Evolutionary conservation across 2,888 invertebrate species (phyloP), one percentile per base, ranked within the genome.

Genomic region (Caenorhabditis auriculariae): DNA sequence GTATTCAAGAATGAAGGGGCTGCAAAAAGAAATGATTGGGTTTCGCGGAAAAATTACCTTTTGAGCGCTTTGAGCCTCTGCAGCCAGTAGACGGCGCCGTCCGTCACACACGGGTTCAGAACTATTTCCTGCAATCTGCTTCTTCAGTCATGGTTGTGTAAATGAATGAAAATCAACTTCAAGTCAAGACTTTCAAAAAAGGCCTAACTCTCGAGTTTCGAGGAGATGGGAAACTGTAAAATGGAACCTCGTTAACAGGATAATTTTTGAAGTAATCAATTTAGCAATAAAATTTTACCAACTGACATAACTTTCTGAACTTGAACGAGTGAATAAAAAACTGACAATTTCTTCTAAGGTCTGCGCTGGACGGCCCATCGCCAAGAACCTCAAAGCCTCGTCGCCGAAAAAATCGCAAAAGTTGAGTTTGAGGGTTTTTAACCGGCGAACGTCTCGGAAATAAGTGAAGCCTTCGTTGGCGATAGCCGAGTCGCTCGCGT

Each of bases 351-450:
- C 69, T 26, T 55, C 57, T 6, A 79, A 37, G 9, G 73, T 74
- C 32, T 55, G 29, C 1, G 68, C 66, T 0, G 74, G 60, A 26
- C 75, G 38, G 15, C 79, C 76, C 46, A 65, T 49, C 1, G 76
- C 72, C 49, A 79, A 46, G 32, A 67, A 62, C 35, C 69, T 44
- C 21, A 79, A 37, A 12, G 68, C 79, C 15, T 69, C 71, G 48
- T 79, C 75, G 2, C 74, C 75, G 44, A 79, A 79, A 61, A 75
- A 80, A 45, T 80, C 77, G 46, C 78, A 78, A 51, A 76, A 80
- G 52, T 80, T 80, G 26, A 77, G 50, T 46, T 75, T 76, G 44
- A 77, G 43, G 24, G 59, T 55, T 15, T 69, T 63, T 2, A 77
- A 29, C 17, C 61, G 53, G 19, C 71, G 62, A 41, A 77, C 66